Evolutionary conservation across 2,888 invertebrate genomes (phyloP).

Genomic region (Reticulitermes lucifugus): DNA sequence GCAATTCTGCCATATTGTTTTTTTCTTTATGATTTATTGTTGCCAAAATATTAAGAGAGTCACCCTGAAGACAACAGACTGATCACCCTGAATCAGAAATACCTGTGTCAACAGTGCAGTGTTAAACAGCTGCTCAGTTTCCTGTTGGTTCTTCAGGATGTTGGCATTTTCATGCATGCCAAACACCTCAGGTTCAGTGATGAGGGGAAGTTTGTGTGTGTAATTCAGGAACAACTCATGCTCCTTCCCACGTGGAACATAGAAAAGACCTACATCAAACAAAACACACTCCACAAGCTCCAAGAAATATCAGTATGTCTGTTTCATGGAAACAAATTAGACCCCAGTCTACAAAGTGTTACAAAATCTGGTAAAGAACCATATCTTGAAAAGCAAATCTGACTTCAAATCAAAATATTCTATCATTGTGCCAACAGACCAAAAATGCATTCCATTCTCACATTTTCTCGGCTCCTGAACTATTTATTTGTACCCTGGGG

Average conservation of each 20-base stretch:
- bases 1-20: too few species aligned
- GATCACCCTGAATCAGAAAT: slow-evolving; percentile 24
- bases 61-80: background rate
- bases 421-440: too few species aligned
- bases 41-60: background rate
- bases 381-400: too few species aligned
- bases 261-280: slow-evolving; percentile 70
- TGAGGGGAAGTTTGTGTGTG: slow-evolving; percentile 77
- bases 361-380: too few species aligned
- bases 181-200: slow-evolving; percentile 86
- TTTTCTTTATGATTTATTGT: too few species aligned
- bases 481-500: too few species aligned
- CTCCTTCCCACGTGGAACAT: slow-evolving; percentile 78
- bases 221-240: slow-evolving; percentile 78
- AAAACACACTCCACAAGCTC: background rate
- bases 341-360: too few species aligned
- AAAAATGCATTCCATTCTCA: too few species aligned
- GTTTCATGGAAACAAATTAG: too few species aligned
- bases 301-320: too few species aligned
- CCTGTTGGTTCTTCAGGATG: slow-evolving; percentile 91
- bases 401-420: too few species aligned
- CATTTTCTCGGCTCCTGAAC: too few species aligned
- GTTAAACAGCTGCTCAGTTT: slow-evolving; percentile 80
- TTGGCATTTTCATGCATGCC: slow-evolving; percentile 95
- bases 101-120: slow-evolving; percentile 86